phyloP scores from a whole-genome alignment of 2,113 vertebrate genomes.

The Pyxicephalus adspersus region DNA sequence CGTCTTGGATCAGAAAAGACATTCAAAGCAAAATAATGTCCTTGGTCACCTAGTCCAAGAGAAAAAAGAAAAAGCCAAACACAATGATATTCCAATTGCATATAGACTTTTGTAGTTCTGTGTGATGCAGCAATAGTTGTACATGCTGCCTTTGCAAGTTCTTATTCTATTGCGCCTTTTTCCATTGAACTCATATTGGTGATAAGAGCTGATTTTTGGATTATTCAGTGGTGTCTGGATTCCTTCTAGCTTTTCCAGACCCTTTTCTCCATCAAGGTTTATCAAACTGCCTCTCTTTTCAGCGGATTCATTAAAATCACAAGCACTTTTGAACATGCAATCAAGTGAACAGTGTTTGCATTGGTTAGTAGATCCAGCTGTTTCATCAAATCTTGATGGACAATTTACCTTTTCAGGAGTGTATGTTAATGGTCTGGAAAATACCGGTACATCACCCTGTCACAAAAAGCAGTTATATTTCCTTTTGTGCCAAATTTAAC shows the following conservation, averaged over 20 bases:
- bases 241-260: slow-evolving; percentile 13
- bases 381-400: slow-evolving; percentile 54
- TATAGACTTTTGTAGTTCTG: neutral
- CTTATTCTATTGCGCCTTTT: neutral
- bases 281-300: slow-evolving; percentile 43
- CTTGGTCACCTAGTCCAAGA: neutral
- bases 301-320: slow-evolving; percentile 46
- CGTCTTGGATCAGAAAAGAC: no score
- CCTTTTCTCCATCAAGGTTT: slow-evolving; percentile 19
- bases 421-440: slow-evolving; percentile 52
- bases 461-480: slow-evolving; percentile 52
- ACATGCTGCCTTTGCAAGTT: neutral
- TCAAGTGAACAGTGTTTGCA: slow-evolving; percentile 52
- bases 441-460: slow-evolving; percentile 51
- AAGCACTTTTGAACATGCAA: slow-evolving; percentile 53
- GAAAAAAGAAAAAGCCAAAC: neutral
- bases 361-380: slow-evolving; percentile 53
- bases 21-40: no score
- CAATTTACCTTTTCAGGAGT: slow-evolving; percentile 52
- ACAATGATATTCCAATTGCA: neutral
- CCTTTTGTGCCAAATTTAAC: slow-evolving; percentile 38
- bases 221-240: slow-evolving; percentile 20
- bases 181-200: neutral
- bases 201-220: slow-evolving; percentile 10
- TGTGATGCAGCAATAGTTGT: neutral